phyloP scores from a whole-genome alignment of 1,140 invertebrate species.

The Drosophila obscura region DNA sequence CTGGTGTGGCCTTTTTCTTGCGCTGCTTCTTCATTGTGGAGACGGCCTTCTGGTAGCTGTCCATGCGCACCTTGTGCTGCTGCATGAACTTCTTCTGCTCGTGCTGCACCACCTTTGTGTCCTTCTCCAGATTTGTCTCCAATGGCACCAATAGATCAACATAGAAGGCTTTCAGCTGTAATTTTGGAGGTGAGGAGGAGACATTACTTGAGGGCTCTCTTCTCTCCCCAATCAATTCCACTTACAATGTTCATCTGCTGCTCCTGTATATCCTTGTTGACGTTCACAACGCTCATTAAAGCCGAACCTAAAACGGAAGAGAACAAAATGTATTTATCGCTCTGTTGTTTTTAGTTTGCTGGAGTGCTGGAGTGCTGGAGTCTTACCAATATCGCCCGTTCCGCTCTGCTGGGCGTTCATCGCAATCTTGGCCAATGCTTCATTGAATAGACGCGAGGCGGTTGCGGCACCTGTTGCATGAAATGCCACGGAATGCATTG shows the following conservation, averaged over 20 bases:
- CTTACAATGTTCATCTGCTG: slow-evolving; percentile 97
- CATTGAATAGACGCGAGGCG: slow-evolving; percentile 93
- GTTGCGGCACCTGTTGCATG: slow-evolving; percentile 91
- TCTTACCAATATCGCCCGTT: slow-evolving; percentile 94
- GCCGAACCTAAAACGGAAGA: slow-evolving; percentile 88
- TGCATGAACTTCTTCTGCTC: slow-evolving; percentile 96
- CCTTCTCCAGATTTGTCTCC: slow-evolving; percentile 96
- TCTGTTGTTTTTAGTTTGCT: slow-evolving; percentile 2
- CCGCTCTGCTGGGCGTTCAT: slow-evolving; percentile 94
- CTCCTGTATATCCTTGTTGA: slow-evolving; percentile 95
- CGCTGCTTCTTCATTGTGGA: slow-evolving; percentile 94
- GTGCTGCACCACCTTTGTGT: slow-evolving; percentile 96
- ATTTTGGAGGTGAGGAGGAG: neutral
- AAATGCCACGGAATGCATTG: slow-evolving; percentile 70
- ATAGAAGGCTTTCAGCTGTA: slow-evolving; percentile 95
- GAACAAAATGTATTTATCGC: slow-evolving; percentile 3
- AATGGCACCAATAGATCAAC: slow-evolving; percentile 95
- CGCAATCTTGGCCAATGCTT: slow-evolving; percentile 93
- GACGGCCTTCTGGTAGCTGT: slow-evolving; percentile 94
- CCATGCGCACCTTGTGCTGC: slow-evolving; percentile 93
- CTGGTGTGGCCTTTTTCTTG: slow-evolving; percentile 92
- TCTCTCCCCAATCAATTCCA: slow-evolving; percentile 52
- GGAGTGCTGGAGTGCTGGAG: neutral
- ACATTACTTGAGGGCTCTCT: neutral
- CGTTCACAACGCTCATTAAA: slow-evolving; percentile 95